Evolutionary conservation across 2,797 vertebrate species (phyloP).

Genomic region (Eutrigla gurnardus): DNA sequence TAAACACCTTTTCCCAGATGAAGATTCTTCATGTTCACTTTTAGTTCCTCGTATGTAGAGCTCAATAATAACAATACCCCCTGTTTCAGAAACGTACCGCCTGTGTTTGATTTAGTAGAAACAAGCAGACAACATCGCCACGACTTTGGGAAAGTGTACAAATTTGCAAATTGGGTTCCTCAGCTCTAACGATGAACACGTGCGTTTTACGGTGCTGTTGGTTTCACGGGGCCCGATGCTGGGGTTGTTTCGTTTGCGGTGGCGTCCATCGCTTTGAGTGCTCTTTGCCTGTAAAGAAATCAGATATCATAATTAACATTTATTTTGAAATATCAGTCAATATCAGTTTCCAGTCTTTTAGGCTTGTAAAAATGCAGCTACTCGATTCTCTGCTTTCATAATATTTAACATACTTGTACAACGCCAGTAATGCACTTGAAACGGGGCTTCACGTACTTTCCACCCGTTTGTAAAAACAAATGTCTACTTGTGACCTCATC

Average conservation of each 20-base stretch:
- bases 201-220: background rate
- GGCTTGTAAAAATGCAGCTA: background rate
- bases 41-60: background rate
- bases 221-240: rapidly evolving
- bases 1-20: background rate
- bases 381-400: background rate
- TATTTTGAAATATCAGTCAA: background rate
- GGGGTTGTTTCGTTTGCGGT: rapidly evolving
- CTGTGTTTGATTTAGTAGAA: no score
- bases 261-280: rapidly evolving
- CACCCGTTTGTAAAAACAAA: background rate
- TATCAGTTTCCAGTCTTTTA: background rate
- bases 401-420: background rate
- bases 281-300: constrained; percentile 12
- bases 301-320: background rate
- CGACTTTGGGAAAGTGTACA: no score
- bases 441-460: background rate
- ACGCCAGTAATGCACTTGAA: background rate
- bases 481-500: background rate
- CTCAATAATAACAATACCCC: background rate
- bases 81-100: background rate
- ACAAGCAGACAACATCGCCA: no score
- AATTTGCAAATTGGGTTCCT: background rate
- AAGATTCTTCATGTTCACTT: background rate
- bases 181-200: background rate